phyloP scores from a whole-genome alignment of 2,113 vertebrate genomes.

The Charina bottae region DNA sequence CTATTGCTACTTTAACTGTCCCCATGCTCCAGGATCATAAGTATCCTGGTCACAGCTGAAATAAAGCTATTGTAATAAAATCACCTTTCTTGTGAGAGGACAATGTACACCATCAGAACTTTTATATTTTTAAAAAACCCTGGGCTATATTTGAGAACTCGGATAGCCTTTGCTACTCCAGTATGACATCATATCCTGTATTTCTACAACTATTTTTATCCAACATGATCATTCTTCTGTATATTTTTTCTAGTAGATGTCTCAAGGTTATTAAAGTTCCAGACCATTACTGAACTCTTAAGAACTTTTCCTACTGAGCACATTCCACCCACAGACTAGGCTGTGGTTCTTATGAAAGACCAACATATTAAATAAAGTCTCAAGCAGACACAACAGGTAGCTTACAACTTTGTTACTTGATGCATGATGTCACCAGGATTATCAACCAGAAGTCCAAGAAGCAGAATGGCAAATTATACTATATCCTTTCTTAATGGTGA shows the following conservation, averaged over 20 bases:
- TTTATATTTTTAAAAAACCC: background rate
- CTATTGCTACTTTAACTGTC: background rate
- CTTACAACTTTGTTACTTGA: background rate
- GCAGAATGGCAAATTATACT: background rate
- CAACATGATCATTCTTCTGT: background rate
- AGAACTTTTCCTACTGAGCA: background rate
- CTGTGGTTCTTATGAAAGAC: slow-evolving; percentile 40
- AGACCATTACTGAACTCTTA: slow-evolving; percentile 22
- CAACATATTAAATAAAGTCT: background rate
- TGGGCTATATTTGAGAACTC: background rate
- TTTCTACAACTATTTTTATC: slow-evolving; percentile 20
- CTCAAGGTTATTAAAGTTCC: slow-evolving; percentile 9
- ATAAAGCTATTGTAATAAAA: background rate
- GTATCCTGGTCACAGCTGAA: no score
- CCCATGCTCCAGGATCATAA: background rate
- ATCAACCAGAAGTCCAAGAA: background rate
- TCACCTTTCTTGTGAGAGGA: background rate
- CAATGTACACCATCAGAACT: background rate
- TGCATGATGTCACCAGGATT: background rate
- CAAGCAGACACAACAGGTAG: background rate
- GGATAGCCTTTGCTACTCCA: background rate
- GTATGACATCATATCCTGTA: background rate
- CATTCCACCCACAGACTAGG: slow-evolving; percentile 51
- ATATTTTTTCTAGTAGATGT: slow-evolving; percentile 16
- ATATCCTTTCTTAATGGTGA: background rate